Evolutionary conservation across 2,888 invertebrate genomes (phyloP), one percentile per base, ranked within the genome.

Genomic region (Hermaeophaga mercurialis): DNA sequence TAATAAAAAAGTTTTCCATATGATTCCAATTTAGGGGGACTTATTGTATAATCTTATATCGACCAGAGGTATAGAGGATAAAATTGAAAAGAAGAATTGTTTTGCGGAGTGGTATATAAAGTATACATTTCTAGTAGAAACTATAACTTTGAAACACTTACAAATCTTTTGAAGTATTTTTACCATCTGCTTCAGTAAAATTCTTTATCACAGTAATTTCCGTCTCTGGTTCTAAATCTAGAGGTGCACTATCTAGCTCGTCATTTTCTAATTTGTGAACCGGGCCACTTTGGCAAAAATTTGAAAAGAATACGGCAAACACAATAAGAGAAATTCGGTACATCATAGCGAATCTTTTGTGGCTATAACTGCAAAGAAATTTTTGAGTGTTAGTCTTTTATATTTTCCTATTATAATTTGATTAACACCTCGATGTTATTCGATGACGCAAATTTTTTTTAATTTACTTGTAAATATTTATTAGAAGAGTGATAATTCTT

Each of bases 371-470:
- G 56, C 54, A 41, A 31, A 11, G 36, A 49, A 45, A 28, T 12
- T 45, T 54, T 44, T 36, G n/a, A 1, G 28, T 11, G 33, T 12
- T 11, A 18, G 11, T 31, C 52, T 52, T 58, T 62, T 64, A 63
- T 66, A 62, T 59, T 58, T 43, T 8, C 38, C 9, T 34, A 11
- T 22, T 50, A 46, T 61, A 62, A 63, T 60, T 58, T 36, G 56
- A 66, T 66, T 66, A 66, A 53, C 62, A 50, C 9, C 31, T 24
- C 62, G 59, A 63, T 61, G 65, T 48, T 41, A 45, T 9, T 28
- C 31, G 7, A 26, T 7, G 26, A 26, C 9, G 43, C n/a, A 11
- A 24, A 43, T 43, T 7, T 9, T 3, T 15, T 43, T 43, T 22
- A 44, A 28, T 9, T 17, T 26, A 26, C 28, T n/a, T n/a, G 22